Evolutionary conservation across 1,140 invertebrate genomes (phyloP), one percentile per base, ranked within the genome.

Genomic region (Aethina tumida): DNA sequence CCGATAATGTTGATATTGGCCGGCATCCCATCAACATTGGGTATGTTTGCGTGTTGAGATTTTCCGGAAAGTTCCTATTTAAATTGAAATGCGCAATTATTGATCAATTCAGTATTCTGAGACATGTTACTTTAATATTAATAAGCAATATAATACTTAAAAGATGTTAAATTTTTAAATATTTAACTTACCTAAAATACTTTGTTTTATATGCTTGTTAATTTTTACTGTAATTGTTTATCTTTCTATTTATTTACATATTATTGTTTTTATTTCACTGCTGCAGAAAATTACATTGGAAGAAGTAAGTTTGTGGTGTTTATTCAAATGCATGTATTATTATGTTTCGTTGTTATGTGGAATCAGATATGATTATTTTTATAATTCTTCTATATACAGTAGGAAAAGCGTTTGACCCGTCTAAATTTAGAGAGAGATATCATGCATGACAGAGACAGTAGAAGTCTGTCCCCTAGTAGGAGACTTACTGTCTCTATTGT

Each of bases 291-390:
- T 70, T 90, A 25, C 82, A 86, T 62, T 90, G 86, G 86, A 89
- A 85, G 63, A 87, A 83, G 84, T 88, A 75, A 82, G 78, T 74
- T 29, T n/a, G n/a, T n/a, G n/a, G n/a, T n/a, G n/a, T n/a, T n/a
- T n/a, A n/a, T n/a, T n/a, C n/a, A n/a, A n/a, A n/a, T n/a, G n/a
- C n/a, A n/a, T n/a, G n/a, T n/a, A n/a, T n/a, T n/a, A n/a, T n/a
- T n/a, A n/a, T n/a, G n/a, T n/a, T n/a, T n/a, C n/a, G n/a, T n/a
- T n/a, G n/a, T n/a, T n/a, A n/a, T n/a, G n/a, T n/a, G n/a, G n/a
- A n/a, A n/a, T n/a, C n/a, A n/a, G n/a, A n/a, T n/a, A n/a, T n/a
- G n/a, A n/a, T n/a, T n/a, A n/a, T n/a, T n/a, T n/a, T n/a, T n/a
- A n/a, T n/a, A n/a, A n/a, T n/a, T n/a, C n/a, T n/a, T n/a, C n/a